phyloP scores from a whole-genome alignment of 1,140 invertebrate genomes.

The Ctenoplectra terminalis region DNA sequence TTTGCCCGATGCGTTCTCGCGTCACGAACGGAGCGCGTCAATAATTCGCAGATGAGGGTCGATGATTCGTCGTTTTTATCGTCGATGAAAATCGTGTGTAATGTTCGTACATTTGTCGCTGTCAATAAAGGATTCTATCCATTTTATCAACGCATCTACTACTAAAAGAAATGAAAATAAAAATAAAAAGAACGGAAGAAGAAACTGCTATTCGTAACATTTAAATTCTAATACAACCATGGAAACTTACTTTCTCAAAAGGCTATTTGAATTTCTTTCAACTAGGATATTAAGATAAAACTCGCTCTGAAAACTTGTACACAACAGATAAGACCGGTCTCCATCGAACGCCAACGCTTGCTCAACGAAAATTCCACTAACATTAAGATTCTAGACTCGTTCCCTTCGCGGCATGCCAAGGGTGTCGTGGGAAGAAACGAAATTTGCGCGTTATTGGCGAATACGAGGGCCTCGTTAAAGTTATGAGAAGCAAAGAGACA shows the following conservation, averaged over 20 bases:
- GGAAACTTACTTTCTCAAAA: not conserved
- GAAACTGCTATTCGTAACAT: not conserved
- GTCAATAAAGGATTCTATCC: not conserved
- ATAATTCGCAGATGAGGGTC: constrained; percentile 7
- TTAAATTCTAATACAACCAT: not conserved
- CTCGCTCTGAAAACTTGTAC: not conserved
- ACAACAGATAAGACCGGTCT: not conserved
- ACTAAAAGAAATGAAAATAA: too few relatives aligned
- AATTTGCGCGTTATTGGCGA: constrained; percentile 22
- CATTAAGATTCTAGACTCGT: not conserved
- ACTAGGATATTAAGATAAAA: not conserved
- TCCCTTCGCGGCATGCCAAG: too few relatives aligned
- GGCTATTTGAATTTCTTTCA: not conserved
- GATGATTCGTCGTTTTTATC: not conserved
- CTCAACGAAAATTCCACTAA: not conserved
- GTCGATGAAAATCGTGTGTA: not conserved
- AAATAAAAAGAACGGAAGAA: too few relatives aligned
- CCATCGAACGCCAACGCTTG: not conserved
- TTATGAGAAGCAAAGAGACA: not conserved
- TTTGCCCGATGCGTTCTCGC: not conserved
- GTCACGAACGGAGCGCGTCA: not conserved
- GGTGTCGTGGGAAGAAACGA: not conserved
- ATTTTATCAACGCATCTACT: not conserved
- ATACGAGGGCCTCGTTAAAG: not conserved
- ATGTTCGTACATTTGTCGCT: not conserved